Base-by-base conservation (phyloP, 2,888 invertebrate genomes). In the Tromatobia lineatoria region DNA sequence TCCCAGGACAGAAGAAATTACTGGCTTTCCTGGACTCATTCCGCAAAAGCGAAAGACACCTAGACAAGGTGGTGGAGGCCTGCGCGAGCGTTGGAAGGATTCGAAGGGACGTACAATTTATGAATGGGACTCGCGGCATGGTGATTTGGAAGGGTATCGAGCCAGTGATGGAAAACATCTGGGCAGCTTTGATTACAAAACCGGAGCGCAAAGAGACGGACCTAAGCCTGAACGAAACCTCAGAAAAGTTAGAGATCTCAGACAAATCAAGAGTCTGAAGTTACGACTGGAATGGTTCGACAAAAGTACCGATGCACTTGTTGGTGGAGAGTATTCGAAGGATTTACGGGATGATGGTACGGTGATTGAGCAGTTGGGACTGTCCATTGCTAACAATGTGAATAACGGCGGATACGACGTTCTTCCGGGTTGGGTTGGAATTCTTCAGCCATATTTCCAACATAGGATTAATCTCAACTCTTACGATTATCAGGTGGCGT, bases 71-170 rank as follows among this genome's bases (percentile, higher is more conserved):
- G 61, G 61, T 2, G 61, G 61, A 18, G 61, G 61, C 18, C 10
- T 61, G n/a, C 18, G 61, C 3, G 61, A 61, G 4, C 61, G 61
- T n/a, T 61, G 61, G 61, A 61, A 61, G 61, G 61, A 61, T 11
- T 7, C 61, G 29, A 61, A 61, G 13, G 61, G 61, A 4, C 15
- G 29, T 8, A 61, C 34, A 1, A 61, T 61, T 38, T 61, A 61
- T 18, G 61, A 61, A 38, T 61, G 61, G 61, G 61, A 61, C 4
- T 61, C 61, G 18, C 34, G 38, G n/a, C 61, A 61, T 10, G 61
- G 61, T 2, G 61, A 61, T 8, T 38, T 61, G 61, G 61, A 61
- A n/a, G 61, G 61, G n/a, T 61, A 61, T 34, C 15, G 38, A 10
- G 61, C 61, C 10, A 34, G n/a, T 3, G 61, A 61, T 61, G 61